phyloP scores from a whole-genome alignment of 2,113 vertebrate species.

The Enhydra lutris region DNA sequence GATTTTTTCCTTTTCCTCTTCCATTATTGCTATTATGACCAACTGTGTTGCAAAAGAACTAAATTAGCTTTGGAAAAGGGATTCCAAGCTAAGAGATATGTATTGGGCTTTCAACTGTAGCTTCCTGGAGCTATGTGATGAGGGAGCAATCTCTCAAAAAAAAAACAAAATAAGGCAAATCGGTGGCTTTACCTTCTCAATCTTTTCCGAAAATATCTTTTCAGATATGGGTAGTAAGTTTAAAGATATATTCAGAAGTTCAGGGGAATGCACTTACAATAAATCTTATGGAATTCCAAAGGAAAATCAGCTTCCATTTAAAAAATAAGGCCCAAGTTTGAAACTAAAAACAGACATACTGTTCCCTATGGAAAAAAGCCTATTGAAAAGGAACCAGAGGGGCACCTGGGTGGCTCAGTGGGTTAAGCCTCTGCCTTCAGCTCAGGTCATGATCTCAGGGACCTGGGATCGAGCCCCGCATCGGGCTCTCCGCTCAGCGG shows the following conservation, averaged over 20 bases:
- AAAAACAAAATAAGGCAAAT: background rate
- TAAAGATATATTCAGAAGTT: conserved; percentile 1
- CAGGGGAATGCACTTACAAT: background rate
- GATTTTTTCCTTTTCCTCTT: background rate
- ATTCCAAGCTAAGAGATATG: conserved; percentile 9
- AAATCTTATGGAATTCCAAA: background rate
- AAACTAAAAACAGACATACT: conserved; percentile 17
- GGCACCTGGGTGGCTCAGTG: too few relatives aligned
- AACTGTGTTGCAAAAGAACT: background rate
- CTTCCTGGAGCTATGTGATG: background rate
- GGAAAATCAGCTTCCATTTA: conserved; percentile 18
- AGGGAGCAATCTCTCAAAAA: background rate
- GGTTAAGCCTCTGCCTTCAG: too few relatives aligned
- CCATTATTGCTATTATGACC: background rate
- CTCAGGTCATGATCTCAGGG: too few relatives aligned
- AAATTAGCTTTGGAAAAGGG: conserved; percentile 15
- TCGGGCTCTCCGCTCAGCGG: too few relatives aligned
- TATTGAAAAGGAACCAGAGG: background rate
- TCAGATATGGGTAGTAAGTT: background rate
- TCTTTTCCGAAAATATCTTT: background rate
- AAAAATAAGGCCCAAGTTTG: conserved; percentile 30
- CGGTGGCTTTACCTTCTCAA: conserved; percentile 11
- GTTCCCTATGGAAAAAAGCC: background rate
- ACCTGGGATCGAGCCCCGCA: too few relatives aligned
- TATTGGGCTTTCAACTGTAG: background rate